These are phyloP conservation scores for Hedychridium roseum DNA, from an alignment of 2,888 invertebrate species.

Conservation along the genomic window DNA sequence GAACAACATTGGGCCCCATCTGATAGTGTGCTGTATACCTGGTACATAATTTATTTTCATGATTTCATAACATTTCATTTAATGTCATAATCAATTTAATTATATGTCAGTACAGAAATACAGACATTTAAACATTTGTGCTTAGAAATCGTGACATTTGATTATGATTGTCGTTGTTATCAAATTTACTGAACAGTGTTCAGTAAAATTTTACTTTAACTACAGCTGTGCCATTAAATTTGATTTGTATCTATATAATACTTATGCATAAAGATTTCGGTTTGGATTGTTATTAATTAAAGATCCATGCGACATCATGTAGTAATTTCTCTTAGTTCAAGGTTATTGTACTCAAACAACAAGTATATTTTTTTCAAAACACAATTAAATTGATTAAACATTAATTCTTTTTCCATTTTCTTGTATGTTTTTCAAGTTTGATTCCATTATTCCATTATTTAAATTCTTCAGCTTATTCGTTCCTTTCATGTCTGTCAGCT, in stretches of 20 bases:
- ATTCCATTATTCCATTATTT: slow-evolving; percentile 4
- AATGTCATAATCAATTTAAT: slow-evolving; percentile 53
- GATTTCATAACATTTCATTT: slow-evolving; percentile 42
- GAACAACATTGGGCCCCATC: slow-evolving; percentile 57
- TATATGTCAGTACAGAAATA: slow-evolving; percentile 2
- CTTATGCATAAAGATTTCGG: not conserved
- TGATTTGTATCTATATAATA: not conserved
- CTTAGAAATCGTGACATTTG: not conserved
- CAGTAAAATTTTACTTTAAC: not conserved
- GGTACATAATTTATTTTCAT: slow-evolving; percentile 61
- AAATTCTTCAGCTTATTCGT: slow-evolving; percentile 2
- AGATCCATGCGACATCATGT: not conserved
- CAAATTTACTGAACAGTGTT: not conserved
- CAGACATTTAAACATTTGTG: not conserved
- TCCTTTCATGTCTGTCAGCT: slow-evolving; percentile 12
- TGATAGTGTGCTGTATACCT: slow-evolving; percentile 59
- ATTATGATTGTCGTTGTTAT: not conserved
- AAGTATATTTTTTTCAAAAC: not conserved
- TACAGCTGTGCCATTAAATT: not conserved
- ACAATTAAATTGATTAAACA: slow-evolving; percentile 36
- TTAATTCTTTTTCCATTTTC: slow-evolving; percentile 5
- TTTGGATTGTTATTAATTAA: not conserved
- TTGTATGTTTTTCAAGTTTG: slow-evolving; percentile 9
- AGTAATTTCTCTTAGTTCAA: not conserved
- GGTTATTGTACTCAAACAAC: not conserved